These are phyloP conservation scores for Podarcis raffonei DNA, from an alignment of 2,113 vertebrate genomes.

Conservation along the genomic window DNA sequence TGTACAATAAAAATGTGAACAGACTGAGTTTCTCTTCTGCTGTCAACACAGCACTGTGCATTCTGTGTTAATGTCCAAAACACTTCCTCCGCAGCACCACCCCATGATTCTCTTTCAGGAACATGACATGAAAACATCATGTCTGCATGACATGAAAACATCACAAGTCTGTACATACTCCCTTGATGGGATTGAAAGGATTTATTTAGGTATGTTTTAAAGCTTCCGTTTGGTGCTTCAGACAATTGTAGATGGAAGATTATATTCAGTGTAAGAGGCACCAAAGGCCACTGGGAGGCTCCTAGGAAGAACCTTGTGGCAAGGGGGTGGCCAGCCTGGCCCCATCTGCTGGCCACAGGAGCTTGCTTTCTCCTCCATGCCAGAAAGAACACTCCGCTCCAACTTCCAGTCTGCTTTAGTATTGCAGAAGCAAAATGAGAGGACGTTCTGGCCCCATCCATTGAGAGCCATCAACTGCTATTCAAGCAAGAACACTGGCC, in stretches of 20 bases:
- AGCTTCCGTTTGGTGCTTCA: slow-evolving; percentile 26
- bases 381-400: not conserved
- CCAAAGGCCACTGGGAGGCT: not conserved
- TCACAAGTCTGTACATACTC: not conserved
- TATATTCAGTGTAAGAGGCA: not conserved
- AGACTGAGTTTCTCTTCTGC: not conserved
- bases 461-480: not conserved
- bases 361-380: not conserved
- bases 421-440: not conserved
- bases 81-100: slow-evolving; percentile 17
- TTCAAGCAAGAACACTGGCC: not conserved
- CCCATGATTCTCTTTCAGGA: not conserved
- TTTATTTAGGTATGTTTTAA: not conserved
- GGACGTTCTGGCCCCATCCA: not conserved
- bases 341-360: too few species aligned
- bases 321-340: too few species aligned
- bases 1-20: slow-evolving; percentile 27
- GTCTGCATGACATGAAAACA: not conserved
- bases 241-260: slow-evolving; percentile 2
- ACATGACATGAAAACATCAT: slow-evolving; percentile 12
- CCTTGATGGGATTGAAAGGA: not conserved
- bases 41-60: slow-evolving; percentile 35
- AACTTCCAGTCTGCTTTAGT: not conserved
- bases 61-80: slow-evolving; percentile 34
- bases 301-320: too few species aligned